Evolutionary conservation across 2,113 vertebrate species (phyloP), one percentile per base, ranked within the genome.

Genomic region (Rafetus swinhoei): DNA sequence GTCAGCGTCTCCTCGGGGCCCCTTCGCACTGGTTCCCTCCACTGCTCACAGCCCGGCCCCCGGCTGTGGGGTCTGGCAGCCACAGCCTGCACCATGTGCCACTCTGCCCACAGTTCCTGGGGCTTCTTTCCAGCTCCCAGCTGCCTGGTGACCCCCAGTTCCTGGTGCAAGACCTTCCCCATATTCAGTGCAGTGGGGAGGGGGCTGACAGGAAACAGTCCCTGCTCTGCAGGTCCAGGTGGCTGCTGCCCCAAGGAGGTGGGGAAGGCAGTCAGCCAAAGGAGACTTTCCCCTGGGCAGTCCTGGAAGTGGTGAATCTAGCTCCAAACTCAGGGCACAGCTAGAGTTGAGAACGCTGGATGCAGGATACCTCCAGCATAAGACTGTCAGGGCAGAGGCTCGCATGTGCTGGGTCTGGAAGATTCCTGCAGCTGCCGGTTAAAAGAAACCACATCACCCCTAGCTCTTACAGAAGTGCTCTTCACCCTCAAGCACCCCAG

Each of bases 301-400:
- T 84, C 10, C 60, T 74, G 0, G 3, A 32, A 65, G 18, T 2
- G 0, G n/a, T 7, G 54, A 24, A n/a, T 7, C 82, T 32, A 54
- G 4, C 21, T 79, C 8, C 13, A 35, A 35, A 69, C n/a, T 16
- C 32, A 69, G 8, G 18, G n/a, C 32, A 8, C 16, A 7, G 32
- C n/a, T 21, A 5, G n/a, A 72, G 16, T 18, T 10, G n/a, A 35
- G 32, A 21, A 45, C 9, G 79, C 72, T 29, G 76, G 53, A 52
- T 29, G 24, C 29, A 59, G 9, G 18, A 8, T 29, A 35, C 39
- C 7, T 19, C 4, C 18, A 74, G 69, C 27, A 32, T 11, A 5
- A 9, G 18, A 74, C 8, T 39, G 4, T 35, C 69, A 74, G 18
- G 35, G 19, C 35, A 39, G 69, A 39, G 69, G n/a, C 9, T 5